A percentile compares a stretch with the other conserved stretches of the same genome.
phyloP scores from a whole-genome alignment of 2,888 invertebrate genomes.

The Anaspis maculata region DNA sequence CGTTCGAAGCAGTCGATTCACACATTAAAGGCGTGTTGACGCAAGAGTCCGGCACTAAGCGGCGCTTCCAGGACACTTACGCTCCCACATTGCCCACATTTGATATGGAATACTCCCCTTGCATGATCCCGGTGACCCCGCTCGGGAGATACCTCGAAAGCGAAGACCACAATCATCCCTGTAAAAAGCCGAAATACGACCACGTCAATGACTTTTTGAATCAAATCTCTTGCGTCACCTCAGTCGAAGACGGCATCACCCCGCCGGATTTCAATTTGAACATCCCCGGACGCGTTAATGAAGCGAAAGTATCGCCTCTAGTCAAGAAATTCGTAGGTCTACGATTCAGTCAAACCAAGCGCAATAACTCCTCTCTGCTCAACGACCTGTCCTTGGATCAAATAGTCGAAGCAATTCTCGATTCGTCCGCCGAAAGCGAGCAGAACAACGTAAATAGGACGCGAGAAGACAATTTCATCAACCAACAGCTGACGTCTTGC shows the following conservation, averaged over 20 bases:
- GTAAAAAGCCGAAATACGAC: conserved; percentile 34
- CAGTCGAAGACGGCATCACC: conserved; percentile 22
- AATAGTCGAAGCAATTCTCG: conserved; percentile 55
- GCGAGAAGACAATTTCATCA: conserved; percentile 31
- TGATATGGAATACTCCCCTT: conserved; percentile 49
- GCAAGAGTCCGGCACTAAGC: conserved; percentile 6
- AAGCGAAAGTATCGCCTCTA: conserved; percentile 49
- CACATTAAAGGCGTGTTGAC: conserved; percentile 30
- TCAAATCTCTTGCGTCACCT: conserved; percentile 31
- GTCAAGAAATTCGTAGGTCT: conserved; percentile 52
- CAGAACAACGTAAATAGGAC: conserved; percentile 30
- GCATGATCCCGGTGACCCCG: conserved; percentile 26
- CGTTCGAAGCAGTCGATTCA: conserved; percentile 36
- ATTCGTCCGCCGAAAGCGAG: conserved; percentile 45
- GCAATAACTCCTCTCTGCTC: conserved; percentile 43
- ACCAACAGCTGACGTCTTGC: conserved; percentile 22
- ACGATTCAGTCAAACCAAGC: conserved; percentile 48
- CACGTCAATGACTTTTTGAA: conserved; percentile 35
- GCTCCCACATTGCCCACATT: conserved; percentile 46
- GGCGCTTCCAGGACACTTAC: conserved; percentile 35
- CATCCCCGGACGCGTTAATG: conserved; percentile 6
- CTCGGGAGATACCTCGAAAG: conserved; percentile 25
- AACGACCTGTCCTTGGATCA: conserved; percentile 50
- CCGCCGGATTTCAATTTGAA: conserved; percentile 20
- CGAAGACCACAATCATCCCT: conserved; percentile 22